A percentile compares a stretch with the other conserved stretches of the same genome.
These are phyloP conservation scores for Decapterus maruadsi DNA, from an alignment of 2,797 vertebrate genomes.

Conservation along the genomic window DNA sequence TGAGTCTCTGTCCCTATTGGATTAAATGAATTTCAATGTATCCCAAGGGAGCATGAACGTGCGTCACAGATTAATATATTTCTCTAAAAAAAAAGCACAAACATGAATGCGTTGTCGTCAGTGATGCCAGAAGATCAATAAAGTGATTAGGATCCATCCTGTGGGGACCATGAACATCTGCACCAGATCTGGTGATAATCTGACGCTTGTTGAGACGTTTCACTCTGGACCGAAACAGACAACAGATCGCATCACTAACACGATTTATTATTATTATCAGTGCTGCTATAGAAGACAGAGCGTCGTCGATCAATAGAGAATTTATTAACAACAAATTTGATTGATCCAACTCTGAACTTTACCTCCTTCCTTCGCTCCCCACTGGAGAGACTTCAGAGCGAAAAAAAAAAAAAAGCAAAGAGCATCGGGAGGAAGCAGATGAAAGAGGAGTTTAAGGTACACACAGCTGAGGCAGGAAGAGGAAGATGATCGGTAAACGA, in stretches of 20 bases:
- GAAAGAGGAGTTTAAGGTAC: constrained; percentile 33
- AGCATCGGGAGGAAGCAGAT: constrained; percentile 37
- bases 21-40: too few species aligned
- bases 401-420: neutral
- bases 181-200: too few species aligned
- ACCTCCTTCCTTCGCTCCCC: constrained; percentile 8
- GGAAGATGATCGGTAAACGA: constrained; percentile 37
- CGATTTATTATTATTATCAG: too few species aligned
- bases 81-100: neutral
- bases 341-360: constrained; percentile 10
- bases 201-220: neutral
- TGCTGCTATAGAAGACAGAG: too few species aligned
- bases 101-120: neutral
- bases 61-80: neutral
- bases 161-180: neutral
- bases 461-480: constrained; percentile 39
- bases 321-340: neutral
- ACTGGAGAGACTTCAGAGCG: constrained; percentile 11
- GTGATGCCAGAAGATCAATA: neutral
- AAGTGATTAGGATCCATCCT: neutral
- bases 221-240: neutral
- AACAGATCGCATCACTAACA: neutral
- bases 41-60: neutral
- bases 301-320: neutral
- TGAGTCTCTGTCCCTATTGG: too few species aligned